Conservation (phyloP, 2,888 invertebrate species). For the Proisotoma minuta region DNA sequence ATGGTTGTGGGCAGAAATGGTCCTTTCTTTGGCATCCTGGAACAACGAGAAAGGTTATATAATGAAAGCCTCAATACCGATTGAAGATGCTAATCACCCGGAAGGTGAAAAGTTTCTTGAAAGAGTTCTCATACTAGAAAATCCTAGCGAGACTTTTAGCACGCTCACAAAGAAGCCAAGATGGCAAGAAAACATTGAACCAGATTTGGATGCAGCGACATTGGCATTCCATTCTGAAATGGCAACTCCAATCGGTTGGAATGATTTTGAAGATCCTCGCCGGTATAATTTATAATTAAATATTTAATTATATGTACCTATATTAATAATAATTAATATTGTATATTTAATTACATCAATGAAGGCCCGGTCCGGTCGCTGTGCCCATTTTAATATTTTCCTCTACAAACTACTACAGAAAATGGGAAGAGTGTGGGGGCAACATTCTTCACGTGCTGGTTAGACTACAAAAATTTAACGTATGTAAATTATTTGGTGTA, state of each 20-base stretch:
- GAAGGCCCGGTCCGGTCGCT: conserved; percentile 37
- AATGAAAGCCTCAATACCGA: conserved; percentile 32
- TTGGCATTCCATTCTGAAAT: conserved; percentile 45
- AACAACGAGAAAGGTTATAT: conserved; percentile 39
- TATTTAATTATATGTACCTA: too few species aligned
- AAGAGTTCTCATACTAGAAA: background rate
- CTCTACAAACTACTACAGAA: conserved; percentile 38
- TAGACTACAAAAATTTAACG: conserved; percentile 44
- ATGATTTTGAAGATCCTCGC: conserved; percentile 45
- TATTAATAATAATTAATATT: too few species aligned
- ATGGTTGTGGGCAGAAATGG: conserved; percentile 47
- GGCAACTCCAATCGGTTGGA: conserved; percentile 43
- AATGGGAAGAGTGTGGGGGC: conserved; percentile 43
- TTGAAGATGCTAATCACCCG: background rate
- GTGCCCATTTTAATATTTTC: conserved; percentile 43
- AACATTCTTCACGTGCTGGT: conserved; percentile 44
- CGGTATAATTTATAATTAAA: too few species aligned
- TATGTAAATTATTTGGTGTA: conserved; percentile 17
- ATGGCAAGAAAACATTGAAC: conserved; percentile 15
- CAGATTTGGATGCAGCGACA: conserved; percentile 36
- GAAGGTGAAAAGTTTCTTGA: background rate
- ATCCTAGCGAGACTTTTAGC: background rate
- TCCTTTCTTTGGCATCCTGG: conserved; percentile 41
- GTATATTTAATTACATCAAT: too few species aligned
- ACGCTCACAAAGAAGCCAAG: conserved; percentile 8